Evolutionary conservation across 1,140 invertebrate species (phyloP), one percentile per base, ranked within the genome.

Genomic region (Vollenhovia emeryi): DNA sequence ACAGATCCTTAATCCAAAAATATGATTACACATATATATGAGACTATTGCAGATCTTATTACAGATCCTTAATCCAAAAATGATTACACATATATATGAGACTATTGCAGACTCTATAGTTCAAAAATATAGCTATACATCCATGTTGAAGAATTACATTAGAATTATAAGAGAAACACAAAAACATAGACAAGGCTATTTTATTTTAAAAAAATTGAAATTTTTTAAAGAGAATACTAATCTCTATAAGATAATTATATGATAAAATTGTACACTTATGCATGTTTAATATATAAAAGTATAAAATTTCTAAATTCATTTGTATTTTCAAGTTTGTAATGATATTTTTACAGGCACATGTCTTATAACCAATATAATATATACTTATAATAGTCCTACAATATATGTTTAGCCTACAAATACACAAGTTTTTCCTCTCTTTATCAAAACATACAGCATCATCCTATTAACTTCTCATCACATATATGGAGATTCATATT

Each of bases 251-350:
- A 45, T 66, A 43, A 30, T 82, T 57, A 89, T 84, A 85, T 80
- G 21, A 78, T 52, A 85, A 48, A 50, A 82, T 91, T 90, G 71
- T 88, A 90, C 85, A 91, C 82, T 30, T 84, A 78, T 69, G 83
- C 24, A 68, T 27, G 43, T 79, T 30, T 83, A 79, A 71, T 71
- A 55, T 90, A 92, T 83, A 92, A 91, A 92, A 87, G 89, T 91
- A 92, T 90, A 92, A 92, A 92, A 92, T 33, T 86, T 64, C 76
- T 91, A 73, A 84, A 36, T 6, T 36, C 6, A 87, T 89, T 73
- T 90, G 36, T 90, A 82, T 91, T 84, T 52, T 82, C 6, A 91
- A 83, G 33, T 86, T 79, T 73, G 55, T 87, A 91, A 91, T 91
- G 66, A 83, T 50, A 68, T 57, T 50, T 50, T 50, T 89, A 89